Evolutionary conservation across 2,797 vertebrate genomes (phyloP), one percentile per base, ranked within the genome.

Genomic region (Sebastes nivosus): DNA sequence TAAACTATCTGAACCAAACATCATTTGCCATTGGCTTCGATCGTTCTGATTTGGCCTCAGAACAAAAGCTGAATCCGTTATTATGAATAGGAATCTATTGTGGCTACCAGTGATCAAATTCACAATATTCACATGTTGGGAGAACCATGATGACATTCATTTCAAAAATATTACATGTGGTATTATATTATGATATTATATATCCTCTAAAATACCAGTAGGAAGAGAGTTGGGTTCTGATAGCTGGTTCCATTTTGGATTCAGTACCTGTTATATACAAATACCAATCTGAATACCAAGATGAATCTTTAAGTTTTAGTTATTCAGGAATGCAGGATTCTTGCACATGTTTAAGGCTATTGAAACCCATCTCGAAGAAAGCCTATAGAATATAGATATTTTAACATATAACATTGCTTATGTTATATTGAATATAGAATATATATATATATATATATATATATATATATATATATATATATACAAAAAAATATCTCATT

Each of bases 101-200:
- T 83, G 65, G 75, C 52, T 30, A 36, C 75, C 68, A 67, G 64
- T 79, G 69, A 83, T 84, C 59, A 83, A 75, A 80, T 83, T 72
- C 66, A 75, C 13, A 72, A 36, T 16, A 34, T 63, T 50, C 60
- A 64, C 59, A 46, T 36, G 0, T 25, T 46, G 22, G 8, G 6
- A 68, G 4, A 67, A 71, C 38, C 8, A 57, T 67, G n/a, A 69
- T 20, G 65, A 52, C 9, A 29, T 29, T 64, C 10, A 67, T 42
- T 67, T n/a, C 16, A 42, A 63, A 63, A 42, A 14, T 38, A 7
- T 29, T 5, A 59, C 9, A 57, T 30, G 4, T 34, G 8, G 61
- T 18, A 77, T n/a, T 25, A 42, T 22, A 6, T 52, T 4, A 69
- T 52, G 54, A 42, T 42, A 42, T 42, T 57, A 5, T 57, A 36